Evolutionary conservation across 1,140 invertebrate species (phyloP), one percentile per base, ranked within the genome.

Genomic region (Drosophila kanapiae): DNA sequence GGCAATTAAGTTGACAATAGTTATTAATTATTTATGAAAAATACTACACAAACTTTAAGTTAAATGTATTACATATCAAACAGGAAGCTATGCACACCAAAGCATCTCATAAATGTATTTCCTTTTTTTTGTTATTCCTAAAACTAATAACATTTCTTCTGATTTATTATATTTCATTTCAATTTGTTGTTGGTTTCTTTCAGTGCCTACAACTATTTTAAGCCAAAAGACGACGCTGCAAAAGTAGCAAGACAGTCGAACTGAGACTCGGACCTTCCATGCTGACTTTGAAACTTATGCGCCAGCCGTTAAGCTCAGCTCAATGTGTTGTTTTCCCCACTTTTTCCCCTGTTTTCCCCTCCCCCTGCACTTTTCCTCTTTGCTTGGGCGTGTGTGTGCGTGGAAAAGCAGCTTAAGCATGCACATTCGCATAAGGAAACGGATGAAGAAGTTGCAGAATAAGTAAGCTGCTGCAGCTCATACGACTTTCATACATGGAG

Each of bases 371-470:
- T 48, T 57, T 48, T 45, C 37, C 40, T 45, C 37, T 48, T 31
- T 31, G 43, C 63, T 35, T 37, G 53, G 23, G 45, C 33, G 16
- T 69, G 45, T 60, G 27, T 76, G 82, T 75, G 72, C 43, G 49
- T 43, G 64, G 45, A 62, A 70, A 79, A 74, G 75, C 76, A 88
- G 63, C 83, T 87, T 87, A 74, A 82, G 80, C 83, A 74, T 78
- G 74, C 82, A 80, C 84, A 87, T 54, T 72, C 68, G 58, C 72
- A 87, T 78, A 88, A 78, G 84, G 72, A 83, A 87, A 69, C 80
- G 71, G 83, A 87, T 78, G 67, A 85, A 90, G 85, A 85, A 90
- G 85, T 90, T 84, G 78, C 87, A 90, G 77, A 90, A 86, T 86
- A 87, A 84, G 78, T 86, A 87, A 84, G 80, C 82, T 84, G 80